Evolutionary conservation across 2,113 vertebrate species (phyloP), one percentile per base, ranked within the genome.

Genomic region (Strigops habroptila): DNA sequence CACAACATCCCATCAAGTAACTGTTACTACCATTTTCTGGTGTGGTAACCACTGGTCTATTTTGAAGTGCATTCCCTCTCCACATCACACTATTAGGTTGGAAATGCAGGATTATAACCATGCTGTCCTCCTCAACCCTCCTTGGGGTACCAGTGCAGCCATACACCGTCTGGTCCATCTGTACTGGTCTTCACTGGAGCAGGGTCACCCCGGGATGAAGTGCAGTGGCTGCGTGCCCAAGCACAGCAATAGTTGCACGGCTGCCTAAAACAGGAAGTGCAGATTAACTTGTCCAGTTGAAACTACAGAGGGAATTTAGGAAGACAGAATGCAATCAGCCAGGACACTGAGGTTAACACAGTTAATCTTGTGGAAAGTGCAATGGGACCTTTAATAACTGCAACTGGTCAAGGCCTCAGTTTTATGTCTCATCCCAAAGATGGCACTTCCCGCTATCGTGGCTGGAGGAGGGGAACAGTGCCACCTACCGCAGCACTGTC

Each of bases 301-400:
- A 97, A 95, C 82, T 95, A 94, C 86, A 96, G 53, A 86, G 95
- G 86, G 95, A 97, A 96, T 97, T 96, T 96, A 96, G 95, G 95
- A 96, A 96, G 96, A 97, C 92, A 96, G 95, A 96, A 96, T 96
- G 90, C 96, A 96, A 96, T 96, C 95, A 96, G 93, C 83, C 95
- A 95, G 95, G 95, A 97, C 93, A 94, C 96, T 82, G 91, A 96
- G 96, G 95, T 97, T 96, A 93, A 97, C 92, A 96, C 95, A 96
- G 95, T 96, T 97, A 97, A 97, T 96, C 93, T 96, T 96, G 93
- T 96, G 95, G 96, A 96, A 97, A 93, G 95, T 97, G 96, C 96
- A 96, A 84, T 96, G 93, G 96, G 96, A 94, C 96, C 94, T 96
- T 97, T 96, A 93, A 97, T 97, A 97, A 97, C 91, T 84, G 86